Conservation (phyloP, 2,113 vertebrate species). For the Phoenicopterus ruber region DNA sequence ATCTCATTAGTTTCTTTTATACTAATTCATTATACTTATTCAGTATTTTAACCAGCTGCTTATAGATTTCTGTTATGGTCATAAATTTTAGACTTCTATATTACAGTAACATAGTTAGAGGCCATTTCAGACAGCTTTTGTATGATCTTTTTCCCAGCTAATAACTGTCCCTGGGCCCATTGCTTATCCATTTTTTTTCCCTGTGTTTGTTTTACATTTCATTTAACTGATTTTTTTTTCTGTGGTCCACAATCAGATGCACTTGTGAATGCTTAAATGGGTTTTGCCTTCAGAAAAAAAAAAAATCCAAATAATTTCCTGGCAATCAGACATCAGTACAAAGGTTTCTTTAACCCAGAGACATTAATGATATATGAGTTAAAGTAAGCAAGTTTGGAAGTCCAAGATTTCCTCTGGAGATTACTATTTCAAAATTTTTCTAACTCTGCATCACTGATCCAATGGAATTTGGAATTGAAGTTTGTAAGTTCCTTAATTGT, state of each 20-base stretch:
- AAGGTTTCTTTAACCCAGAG: slow-evolving; percentile 9
- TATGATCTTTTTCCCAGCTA: not conserved
- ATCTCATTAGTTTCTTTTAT: not conserved
- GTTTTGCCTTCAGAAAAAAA: not conserved
- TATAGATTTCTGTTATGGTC: not conserved
- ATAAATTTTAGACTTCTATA: not conserved
- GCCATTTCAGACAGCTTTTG: not conserved
- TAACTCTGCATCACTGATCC: not conserved
- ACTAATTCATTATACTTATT: not conserved
- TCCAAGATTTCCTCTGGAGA: not conserved
- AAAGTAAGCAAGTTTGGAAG: slow-evolving; percentile 23
- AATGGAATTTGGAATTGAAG: not conserved
- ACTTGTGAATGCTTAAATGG: not conserved
- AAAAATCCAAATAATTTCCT: not conserved
- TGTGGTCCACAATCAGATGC: not conserved
- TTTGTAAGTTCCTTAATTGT: slow-evolving; percentile 6
- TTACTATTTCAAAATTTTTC: slow-evolving; percentile 35
- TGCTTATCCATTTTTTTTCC: not conserved
- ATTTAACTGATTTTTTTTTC: not conserved
- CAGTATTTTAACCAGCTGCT: not conserved
- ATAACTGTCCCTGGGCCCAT: not conserved
- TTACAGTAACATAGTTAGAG: not conserved
- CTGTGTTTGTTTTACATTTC: not conserved
- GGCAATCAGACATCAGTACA: not conserved
- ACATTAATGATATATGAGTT: not conserved